Evolutionary conservation across 2,888 invertebrate species (phyloP), one percentile per base, ranked within the genome.

Genomic region (Drosophila eohydei): DNA sequence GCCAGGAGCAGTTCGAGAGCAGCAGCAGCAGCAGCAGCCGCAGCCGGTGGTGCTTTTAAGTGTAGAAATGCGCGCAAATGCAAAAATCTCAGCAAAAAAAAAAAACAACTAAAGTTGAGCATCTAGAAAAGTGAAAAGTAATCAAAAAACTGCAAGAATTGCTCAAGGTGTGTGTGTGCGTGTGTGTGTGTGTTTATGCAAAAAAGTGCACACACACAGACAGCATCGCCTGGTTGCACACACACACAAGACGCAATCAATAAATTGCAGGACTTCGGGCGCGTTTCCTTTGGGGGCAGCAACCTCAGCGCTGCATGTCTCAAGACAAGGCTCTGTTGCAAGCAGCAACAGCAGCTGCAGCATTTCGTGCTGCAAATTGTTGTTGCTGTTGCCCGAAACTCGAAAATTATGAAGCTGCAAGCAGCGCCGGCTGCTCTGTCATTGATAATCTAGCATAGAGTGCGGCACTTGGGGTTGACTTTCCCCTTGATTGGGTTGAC

Each of bases 11-110:
- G 58, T 52, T 26, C 36, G 26, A 60, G 59, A 60, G 63, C 50
- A 62, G 61, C 54, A 64, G 50, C 50, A 48, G 66, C 60, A 60
- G 74, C 43, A 55, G 60, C 66, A 46, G 54, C 56, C 50, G 68
- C 82, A 80, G 88, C 80, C 76, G 88, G 84, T 84, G 84, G 88
- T 84, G 88, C 86, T 84, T 88, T 80, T 71, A 41, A 54, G 38
- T 59, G 88, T 78, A 80, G 82, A 86, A 86, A 86, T 86, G 86
- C 89, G 86, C 86, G 86, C 86, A 86, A 86, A 86, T 89, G 89
- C 86, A 86, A 86, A 86, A 86, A 89, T 61, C 62, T 75, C 56
- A 66, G 54, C 28, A 55, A 71, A 56, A 50, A 58, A 28, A 64
- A 40, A 14, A 60, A 62, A 58, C 48, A 46, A 62, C 58, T 51